Base-by-base conservation (phyloP, 1,140 invertebrate species). In the Plodia interpunctella region DNA sequence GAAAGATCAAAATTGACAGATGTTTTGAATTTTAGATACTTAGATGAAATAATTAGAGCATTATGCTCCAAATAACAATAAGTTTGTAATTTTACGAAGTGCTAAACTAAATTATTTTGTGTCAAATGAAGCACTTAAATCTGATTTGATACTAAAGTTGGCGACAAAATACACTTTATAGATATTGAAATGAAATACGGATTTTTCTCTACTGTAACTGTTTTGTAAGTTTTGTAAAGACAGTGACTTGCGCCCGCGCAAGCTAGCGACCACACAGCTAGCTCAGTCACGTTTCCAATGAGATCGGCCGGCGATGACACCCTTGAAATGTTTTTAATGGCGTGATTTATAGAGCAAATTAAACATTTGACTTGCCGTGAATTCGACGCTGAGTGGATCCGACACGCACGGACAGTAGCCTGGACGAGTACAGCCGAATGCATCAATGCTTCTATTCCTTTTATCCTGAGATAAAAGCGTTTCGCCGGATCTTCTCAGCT, bases 311-410 rank as follows among this genome's bases (percentile, higher is more conserved):
- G 75, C 80, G 79, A 87, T 87, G 82, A 87, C 85, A 88, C 80
- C 85, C 85, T 84, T 88, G 85, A 88, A 88, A 88, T 84, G 83
- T 82, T 86, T 84, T 83, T 88, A 88, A 87, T 88, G 75, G 83
- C 82, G 78, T 88, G 85, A 88, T 88, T 88, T 87, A 88, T 88
- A 88, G 85, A 87, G 77, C 83, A 88, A 88, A 88, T 88, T 88
- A 88, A 88, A 88, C 85, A 88, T 88, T 88, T 88, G 85, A 88
- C 80, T 88, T 87, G 82, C 60, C 83, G 83, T 88, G 85, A 88
- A 88, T 88, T 81, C 77, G 79, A 77, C 72, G 76, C 74, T 88
- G 85, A 88, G 83, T 85, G 82, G 76, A 88, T 86, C 82, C 62
- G 85, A 79, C 82, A 88, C 83, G 83, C 85, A 88, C 83, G 83